Conservation (phyloP, 2,888 invertebrate genomes). For the Zaprionus obscuricornis region DNA sequence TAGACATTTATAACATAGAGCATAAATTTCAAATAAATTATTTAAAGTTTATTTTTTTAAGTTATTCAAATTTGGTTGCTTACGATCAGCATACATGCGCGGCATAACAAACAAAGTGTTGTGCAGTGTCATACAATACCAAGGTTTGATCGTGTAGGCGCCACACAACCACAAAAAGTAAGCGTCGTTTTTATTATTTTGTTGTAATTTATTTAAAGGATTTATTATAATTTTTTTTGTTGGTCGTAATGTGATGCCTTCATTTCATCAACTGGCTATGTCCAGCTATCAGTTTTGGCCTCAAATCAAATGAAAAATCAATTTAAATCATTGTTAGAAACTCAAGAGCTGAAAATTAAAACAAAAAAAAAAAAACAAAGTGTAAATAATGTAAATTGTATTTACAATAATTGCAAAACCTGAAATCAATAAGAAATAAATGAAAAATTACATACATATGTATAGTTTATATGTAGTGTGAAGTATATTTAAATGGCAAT, state of each 20-base stretch:
- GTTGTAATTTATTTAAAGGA: slow-evolving; percentile 51
- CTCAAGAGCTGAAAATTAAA: slow-evolving; percentile 10
- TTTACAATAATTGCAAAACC: slow-evolving; percentile 38
- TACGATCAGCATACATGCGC: slow-evolving; percentile 1
- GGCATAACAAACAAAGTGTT: background rate
- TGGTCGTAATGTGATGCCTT: slow-evolving; percentile 42
- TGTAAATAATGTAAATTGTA: slow-evolving; percentile 43
- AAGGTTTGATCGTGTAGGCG: slow-evolving; percentile 33
- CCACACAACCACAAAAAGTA: slow-evolving; percentile 37
- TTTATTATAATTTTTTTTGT: slow-evolving; percentile 36
- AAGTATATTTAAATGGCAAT: slow-evolving; percentile 34
- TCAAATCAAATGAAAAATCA: background rate
- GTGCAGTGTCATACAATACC: slow-evolving; percentile 6
- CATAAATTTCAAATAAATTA: too few relatives aligned
- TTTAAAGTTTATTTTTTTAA: too few relatives aligned
- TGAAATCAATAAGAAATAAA: slow-evolving; percentile 41
- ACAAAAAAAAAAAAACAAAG: too few relatives aligned
- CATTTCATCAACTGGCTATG: slow-evolving; percentile 31
- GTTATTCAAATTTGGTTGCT: too few relatives aligned
- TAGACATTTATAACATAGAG: too few relatives aligned
- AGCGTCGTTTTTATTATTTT: slow-evolving; percentile 61
- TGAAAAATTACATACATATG: slow-evolving; percentile 51
- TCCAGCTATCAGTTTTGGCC: slow-evolving; percentile 11
- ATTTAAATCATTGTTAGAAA: slow-evolving; percentile 18
- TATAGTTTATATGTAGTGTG: slow-evolving; percentile 47